phyloP scores from a whole-genome alignment of 2,797 vertebrate species.

The Anabacerthia variegaticeps region DNA sequence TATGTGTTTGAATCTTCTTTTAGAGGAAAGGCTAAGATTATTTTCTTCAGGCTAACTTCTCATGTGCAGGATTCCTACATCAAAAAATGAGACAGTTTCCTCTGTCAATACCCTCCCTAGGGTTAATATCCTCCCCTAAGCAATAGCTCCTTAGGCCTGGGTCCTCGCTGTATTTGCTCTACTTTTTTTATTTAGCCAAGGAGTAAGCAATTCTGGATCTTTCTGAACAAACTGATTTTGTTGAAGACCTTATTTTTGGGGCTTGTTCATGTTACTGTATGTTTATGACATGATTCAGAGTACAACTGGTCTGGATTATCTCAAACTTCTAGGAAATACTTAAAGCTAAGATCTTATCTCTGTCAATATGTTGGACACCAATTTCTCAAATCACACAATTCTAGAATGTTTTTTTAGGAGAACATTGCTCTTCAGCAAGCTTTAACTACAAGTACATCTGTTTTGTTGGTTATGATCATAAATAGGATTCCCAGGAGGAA shows the following conservation, averaged over 20 bases:
- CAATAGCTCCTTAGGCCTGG: not conserved
- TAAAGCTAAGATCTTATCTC: not conserved
- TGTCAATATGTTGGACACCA: accelerated
- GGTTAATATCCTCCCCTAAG: accelerated
- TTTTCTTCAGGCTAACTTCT: not conserved
- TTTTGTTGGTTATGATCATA: not conserved
- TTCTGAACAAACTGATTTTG: not conserved
- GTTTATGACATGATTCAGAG: not conserved
- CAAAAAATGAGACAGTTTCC: not conserved
- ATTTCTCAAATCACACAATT: not conserved
- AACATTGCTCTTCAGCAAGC: not conserved
- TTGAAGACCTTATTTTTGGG: not conserved
- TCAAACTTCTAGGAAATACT: not conserved
- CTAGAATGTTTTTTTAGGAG: accelerated
- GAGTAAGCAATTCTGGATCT: not conserved
- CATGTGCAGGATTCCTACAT: not conserved
- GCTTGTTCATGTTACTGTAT: not conserved
- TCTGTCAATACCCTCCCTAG: not conserved
- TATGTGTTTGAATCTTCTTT: not conserved
- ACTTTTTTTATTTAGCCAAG: not conserved
- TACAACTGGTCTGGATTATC: not conserved
- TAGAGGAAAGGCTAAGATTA: not conserved
- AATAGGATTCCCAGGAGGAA: not conserved
- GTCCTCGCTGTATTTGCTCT: not conserved
- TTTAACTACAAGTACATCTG: not conserved